Evolutionary conservation across 2,888 invertebrate genomes (phyloP), one percentile per base, ranked within the genome.

Genomic region (Sepiola atlantica): DNA sequence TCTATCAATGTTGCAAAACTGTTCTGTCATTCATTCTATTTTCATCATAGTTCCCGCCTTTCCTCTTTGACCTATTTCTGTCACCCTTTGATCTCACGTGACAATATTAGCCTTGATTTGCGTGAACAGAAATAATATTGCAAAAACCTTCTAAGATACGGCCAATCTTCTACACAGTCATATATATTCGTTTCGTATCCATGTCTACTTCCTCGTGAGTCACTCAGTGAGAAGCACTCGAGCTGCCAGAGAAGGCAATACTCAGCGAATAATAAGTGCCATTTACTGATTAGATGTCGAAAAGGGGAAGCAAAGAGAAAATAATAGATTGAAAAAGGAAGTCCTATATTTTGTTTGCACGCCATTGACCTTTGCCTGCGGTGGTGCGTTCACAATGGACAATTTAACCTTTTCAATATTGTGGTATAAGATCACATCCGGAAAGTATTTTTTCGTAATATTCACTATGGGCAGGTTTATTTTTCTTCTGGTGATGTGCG

Each of bases 371-470:
- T 77, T 77, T 77, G 77, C n/a, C 77, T 12, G n/a, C 14, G 16
- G 32, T 18, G 32, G 10, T 16, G 32, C 77, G 77, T 77, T n/a
- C 77, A 77, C 77, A 77, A 77, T 77, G 77, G 77, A 77, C 16
- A 77, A 77, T 77, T 77, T 77, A 77, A 77, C 77, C 77, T 77
- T 77, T 77, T 77, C 77, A 77, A 77, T 77, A 77, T 77, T 77
- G 77, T 77, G 77, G 32, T 77, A 18, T 77, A 77, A 45, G n/a
- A n/a, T 14, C n/a, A 18, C 32, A 77, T 77, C 77, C 77, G 77
- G 77, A 77, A 77, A 77, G 18, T n/a, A 28, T 77, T 77, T 77
- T 77, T 77, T n/a, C 32, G 32, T 77, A 77, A 77, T n/a, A 77
- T 4, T 77, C 32, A 77, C 32, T 77, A n/a, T 6, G n/a, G n/a